These are phyloP conservation scores for Elgaria multicarinata DNA, from an alignment of 2,113 vertebrate species.

Conservation along the genomic window DNA sequence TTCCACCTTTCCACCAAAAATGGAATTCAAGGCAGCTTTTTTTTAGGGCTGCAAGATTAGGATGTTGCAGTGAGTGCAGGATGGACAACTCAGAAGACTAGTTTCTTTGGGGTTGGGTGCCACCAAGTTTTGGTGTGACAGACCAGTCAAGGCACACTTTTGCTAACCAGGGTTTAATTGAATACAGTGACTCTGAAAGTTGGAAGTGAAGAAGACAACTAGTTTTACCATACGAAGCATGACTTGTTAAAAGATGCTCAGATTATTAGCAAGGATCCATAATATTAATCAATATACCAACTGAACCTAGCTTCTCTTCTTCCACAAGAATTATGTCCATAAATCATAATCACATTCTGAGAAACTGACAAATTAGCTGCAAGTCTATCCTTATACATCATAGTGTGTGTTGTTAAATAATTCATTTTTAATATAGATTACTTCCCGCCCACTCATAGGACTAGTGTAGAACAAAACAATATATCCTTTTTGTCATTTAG, in stretches of 20 bases:
- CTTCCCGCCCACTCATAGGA: slow-evolving; percentile 50
- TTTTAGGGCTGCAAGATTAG: neutral
- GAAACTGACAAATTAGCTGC: neutral
- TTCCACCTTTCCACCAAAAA: too few species aligned
- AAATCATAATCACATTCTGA: rapidly evolving
- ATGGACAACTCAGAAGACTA: neutral
- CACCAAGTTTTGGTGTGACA: neutral
- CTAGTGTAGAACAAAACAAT: slow-evolving; percentile 59
- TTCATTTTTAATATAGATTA: slow-evolving; percentile 58
- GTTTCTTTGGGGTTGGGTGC: neutral
- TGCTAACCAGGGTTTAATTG: neutral
- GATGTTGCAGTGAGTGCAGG: neutral
- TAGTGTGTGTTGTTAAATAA: slow-evolving; percentile 37
- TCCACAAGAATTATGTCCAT: neutral
- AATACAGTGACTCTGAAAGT: neutral
- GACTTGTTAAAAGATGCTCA: slow-evolving; percentile 11
- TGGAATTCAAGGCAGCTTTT: neutral
- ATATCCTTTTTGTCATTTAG: slow-evolving; percentile 35
- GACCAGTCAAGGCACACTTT: neutral
- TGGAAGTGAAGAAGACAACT: neutral
- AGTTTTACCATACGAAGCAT: neutral
- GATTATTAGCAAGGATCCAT: slow-evolving; percentile 2
- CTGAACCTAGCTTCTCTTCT: neutral
- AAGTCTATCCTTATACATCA: slow-evolving; percentile 41
- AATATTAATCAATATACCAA: slow-evolving; percentile 25